Percentiles rank a stretch among this genome's conserved stretches.
Conservation (phyloP, 1,140 invertebrate species). For the Mercenaria mercenaria region DNA sequence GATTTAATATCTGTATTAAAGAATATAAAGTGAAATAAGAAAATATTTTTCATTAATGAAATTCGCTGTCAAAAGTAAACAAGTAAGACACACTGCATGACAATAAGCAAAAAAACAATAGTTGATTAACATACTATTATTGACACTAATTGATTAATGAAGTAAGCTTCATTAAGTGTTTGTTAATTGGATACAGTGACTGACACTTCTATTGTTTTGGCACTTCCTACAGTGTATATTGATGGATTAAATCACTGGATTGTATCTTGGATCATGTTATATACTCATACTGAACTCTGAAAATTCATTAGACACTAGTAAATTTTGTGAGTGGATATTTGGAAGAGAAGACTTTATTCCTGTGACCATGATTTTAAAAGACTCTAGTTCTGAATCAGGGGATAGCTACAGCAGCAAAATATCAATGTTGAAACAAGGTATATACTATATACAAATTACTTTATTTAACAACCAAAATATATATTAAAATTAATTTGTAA, state of each 20-base stretch:
- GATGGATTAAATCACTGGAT: not conserved
- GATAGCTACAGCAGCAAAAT: conserved; percentile 41
- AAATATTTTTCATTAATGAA: not conserved
- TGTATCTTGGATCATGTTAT: not conserved
- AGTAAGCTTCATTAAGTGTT: not conserved
- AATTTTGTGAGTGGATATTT: not conserved
- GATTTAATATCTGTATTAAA: no score
- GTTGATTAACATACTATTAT: not conserved
- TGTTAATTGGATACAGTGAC: conserved; percentile 16
- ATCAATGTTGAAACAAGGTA: conserved; percentile 66
- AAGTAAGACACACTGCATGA: not conserved
- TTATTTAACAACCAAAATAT: no score
- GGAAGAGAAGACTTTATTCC: not conserved
- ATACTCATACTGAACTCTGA: no score
- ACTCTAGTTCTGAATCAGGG: conserved; percentile 55
- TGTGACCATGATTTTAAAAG: conserved; percentile 62
- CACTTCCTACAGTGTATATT: not conserved
- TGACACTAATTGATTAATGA: not conserved
- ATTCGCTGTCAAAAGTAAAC: not conserved
- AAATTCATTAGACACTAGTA: not conserved
- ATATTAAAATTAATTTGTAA: no score
- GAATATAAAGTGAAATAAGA: no score
- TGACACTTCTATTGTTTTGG: conserved; percentile 32
- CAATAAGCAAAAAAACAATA: not conserved
- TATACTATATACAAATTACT: no score